Evolutionary conservation across 2,797 vertebrate genomes (phyloP), one percentile per base, ranked within the genome.

Genomic region (Scarus forsteni): DNA sequence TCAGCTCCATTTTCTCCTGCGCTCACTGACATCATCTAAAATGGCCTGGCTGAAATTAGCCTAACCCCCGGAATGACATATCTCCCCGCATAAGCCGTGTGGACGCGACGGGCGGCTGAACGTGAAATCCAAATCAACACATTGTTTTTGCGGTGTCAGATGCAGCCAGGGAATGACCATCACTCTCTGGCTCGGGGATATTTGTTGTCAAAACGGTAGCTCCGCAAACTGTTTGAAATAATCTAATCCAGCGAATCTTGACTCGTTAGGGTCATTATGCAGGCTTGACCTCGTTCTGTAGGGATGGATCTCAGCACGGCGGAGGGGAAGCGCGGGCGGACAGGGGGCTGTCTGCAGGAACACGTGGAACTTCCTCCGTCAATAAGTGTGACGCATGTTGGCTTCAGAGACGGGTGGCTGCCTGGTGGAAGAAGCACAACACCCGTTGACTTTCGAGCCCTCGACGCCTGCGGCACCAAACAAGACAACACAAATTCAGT

Each of bases 201-300:
- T 93, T 92, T 91, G 85, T 90, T 93, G 92, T 93, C 92, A 92
- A 89, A 90, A 91, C 86, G 86, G 81, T 54, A 66, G 87, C 84
- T 53, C 77, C 7, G 88, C 84, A 82, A 90, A 89, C 85, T 44
- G 83, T 86, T 91, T 90, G 86, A 94, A 90, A 92, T 92, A 89
- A 90, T 92, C 88, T 84, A 85, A 92, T 92, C 90, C 86, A 67
- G 83, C 40, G 63, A 89, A 92, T 93, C 91, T 92, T 91, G 89
- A 93, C 85, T 92, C 85, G 90, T 93, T 89, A 80, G 87, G 89
- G 91, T 92, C 90, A 90, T 93, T 92, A 93, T 91, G 87, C 90
- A 92, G 91, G 88, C 91, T 90, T 93, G 91, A 92, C 92, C 93
- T 92, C 90, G 86, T 93, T 94, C 92, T 92, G 92, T 92, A 86